Evolutionary conservation across 2,888 invertebrate species (phyloP).

Genomic region (Laspeyria flexula): DNA sequence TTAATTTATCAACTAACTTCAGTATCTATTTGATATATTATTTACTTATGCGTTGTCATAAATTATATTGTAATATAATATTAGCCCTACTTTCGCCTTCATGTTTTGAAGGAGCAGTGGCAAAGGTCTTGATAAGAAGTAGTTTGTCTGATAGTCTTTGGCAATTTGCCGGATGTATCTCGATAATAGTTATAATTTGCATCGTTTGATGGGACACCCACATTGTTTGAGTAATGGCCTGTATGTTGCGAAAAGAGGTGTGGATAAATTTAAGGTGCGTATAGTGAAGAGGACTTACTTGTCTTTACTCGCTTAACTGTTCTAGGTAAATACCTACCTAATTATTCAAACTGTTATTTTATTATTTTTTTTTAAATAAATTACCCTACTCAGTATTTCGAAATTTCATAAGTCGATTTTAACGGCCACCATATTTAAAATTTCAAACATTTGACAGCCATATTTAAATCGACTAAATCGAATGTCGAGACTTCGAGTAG

Average conservation of each 20-base stretch:
- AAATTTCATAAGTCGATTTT: too few species aligned
- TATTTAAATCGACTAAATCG: too few species aligned
- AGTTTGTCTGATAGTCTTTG: constrained; percentile 65
- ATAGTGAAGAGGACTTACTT: too few species aligned
- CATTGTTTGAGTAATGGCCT: constrained; percentile 26
- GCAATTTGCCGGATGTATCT: constrained; percentile 76
- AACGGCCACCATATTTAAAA: too few species aligned
- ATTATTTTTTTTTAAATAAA: too few species aligned
- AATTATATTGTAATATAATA: constrained; percentile 57
- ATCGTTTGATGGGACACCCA: constrained; percentile 51
- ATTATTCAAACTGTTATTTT: too few species aligned
- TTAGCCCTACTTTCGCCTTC: constrained; percentile 60
- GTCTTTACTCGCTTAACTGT: too few species aligned
- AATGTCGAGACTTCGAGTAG: too few species aligned
- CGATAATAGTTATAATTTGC: constrained; percentile 59
- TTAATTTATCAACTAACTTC: constrained; percentile 49
- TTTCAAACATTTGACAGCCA: too few species aligned
- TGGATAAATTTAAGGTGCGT: too few species aligned
- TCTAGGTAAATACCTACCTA: too few species aligned
- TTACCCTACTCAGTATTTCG: too few species aligned
- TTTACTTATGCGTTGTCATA: constrained; percentile 53
- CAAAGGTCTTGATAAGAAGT: constrained; percentile 73
- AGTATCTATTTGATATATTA: constrained; percentile 52
- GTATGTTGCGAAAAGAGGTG: background rate
- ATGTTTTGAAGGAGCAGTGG: constrained; percentile 63